These are phyloP conservation scores for Remorina albescens DNA, from an alignment of 2,797 vertebrate genomes.

Conservation along the genomic window DNA sequence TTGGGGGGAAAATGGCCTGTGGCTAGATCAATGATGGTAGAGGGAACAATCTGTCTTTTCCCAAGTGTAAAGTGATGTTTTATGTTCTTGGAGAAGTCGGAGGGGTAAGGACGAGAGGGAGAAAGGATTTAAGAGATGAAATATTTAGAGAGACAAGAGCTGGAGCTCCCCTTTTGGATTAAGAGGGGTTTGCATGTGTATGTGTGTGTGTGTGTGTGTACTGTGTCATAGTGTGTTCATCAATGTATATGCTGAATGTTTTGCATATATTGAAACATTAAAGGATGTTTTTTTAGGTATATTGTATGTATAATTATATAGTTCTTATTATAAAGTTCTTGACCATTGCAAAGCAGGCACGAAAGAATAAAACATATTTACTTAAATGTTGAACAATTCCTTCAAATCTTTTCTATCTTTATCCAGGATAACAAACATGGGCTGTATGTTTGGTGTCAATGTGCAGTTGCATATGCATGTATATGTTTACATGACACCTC, in stretches of 20 bases:
- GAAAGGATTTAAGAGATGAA: constrained; percentile 54
- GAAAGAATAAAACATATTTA: not conserved
- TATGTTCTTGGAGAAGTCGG: constrained; percentile 42
- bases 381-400: not conserved
- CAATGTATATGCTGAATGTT: not conserved
- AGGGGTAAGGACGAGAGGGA: constrained; percentile 28
- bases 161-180: constrained; percentile 62
- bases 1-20: constrained; percentile 36
- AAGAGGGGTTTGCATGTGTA: constrained; percentile 12
- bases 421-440: not conserved
- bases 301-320: not conserved
- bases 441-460: not conserved
- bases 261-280: not conserved
- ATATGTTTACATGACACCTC: not conserved
- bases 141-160: constrained; percentile 68
- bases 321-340: not conserved
- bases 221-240: constrained; percentile 9
- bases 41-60: constrained; percentile 16
- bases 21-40: constrained; percentile 37
- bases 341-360: not conserved
- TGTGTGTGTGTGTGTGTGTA: not conserved
- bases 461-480: not conserved
- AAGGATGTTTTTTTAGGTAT: not conserved
- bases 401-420: not conserved
- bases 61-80: constrained; percentile 55